These are phyloP conservation scores for Macrocentrus cingulum DNA, from an alignment of 1,140 invertebrate genomes.

Conservation along the genomic window DNA sequence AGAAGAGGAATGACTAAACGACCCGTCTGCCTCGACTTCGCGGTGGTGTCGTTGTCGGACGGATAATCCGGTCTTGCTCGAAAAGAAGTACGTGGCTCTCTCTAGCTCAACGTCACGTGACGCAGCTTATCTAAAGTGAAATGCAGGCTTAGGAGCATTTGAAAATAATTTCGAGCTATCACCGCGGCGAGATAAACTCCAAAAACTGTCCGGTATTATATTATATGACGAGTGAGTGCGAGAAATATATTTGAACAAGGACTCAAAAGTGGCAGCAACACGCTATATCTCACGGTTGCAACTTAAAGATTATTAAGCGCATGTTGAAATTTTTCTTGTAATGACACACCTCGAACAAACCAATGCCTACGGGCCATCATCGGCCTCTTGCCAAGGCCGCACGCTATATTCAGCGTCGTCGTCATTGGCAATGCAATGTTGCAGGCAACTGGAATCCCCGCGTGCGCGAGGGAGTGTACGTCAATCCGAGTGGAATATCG, in stretches of 20 bases:
- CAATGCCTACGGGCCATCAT: slow-evolving; percentile 3
- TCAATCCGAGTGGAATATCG: too few relatives aligned
- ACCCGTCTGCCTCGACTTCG: slow-evolving; percentile 32
- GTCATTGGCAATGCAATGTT: too few relatives aligned
- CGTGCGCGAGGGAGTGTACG: too few relatives aligned
- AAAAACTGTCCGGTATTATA: not conserved
- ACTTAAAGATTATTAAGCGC: slow-evolving; percentile 5
- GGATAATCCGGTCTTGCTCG: slow-evolving; percentile 12
- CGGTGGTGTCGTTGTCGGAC: slow-evolving; percentile 12
- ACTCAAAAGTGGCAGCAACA: not conserved
- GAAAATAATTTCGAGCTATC: too few relatives aligned
- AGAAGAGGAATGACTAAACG: slow-evolving; percentile 32
- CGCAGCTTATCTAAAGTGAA: too few relatives aligned
- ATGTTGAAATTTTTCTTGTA: slow-evolving; percentile 5
- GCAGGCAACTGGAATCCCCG: too few relatives aligned
- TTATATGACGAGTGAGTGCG: not conserved
- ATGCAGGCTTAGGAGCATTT: too few relatives aligned
- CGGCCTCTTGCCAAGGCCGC: not conserved
- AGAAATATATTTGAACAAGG: not conserved
- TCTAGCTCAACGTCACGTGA: not conserved
- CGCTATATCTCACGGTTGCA: not conserved
- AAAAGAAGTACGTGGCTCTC: not conserved
- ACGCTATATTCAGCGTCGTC: too few relatives aligned
- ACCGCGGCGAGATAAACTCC: too few relatives aligned
- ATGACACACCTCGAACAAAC: not conserved